Percentiles rank a stretch among this genome's conserved stretches.
phyloP scores from a whole-genome alignment of 1,140 invertebrate genomes.

The Drusus annulatus region DNA sequence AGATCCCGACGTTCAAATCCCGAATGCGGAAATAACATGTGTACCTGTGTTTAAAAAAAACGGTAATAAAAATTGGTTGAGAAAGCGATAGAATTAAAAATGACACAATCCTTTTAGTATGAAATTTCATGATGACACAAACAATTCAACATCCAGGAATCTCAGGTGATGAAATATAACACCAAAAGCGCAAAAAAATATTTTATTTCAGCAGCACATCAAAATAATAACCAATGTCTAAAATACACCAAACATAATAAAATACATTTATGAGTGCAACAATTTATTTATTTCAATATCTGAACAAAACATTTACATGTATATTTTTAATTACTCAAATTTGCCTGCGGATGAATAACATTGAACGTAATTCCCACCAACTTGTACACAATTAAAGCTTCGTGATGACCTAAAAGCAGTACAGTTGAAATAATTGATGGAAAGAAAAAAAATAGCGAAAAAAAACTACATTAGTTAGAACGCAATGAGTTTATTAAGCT shows the following conservation, averaged over 20 bases:
- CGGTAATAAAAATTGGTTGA: too few species aligned
- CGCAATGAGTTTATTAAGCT: too few species aligned
- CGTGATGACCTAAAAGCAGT: not conserved
- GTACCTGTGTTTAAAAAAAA: too few species aligned
- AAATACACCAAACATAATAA: conserved; percentile 27
- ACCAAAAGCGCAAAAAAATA: conserved; percentile 26
- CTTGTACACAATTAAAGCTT: not conserved
- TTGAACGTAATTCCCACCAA: not conserved
- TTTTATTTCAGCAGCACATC: conserved; percentile 34
- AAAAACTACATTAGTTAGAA: too few species aligned
- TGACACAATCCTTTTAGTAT: too few species aligned
- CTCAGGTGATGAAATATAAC: conserved; percentile 9
- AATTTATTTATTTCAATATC: conserved; percentile 17
- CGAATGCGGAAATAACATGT: too few species aligned
- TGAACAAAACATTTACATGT: not conserved
- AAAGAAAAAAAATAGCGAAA: not conserved
- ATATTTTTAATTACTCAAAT: not conserved
- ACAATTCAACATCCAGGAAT: not conserved
- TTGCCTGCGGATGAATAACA: not conserved
- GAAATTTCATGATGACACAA: too few species aligned
- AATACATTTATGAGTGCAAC: conserved; percentile 26
- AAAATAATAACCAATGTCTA: not conserved
- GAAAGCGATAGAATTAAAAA: too few species aligned
- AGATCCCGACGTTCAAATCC: too few species aligned
- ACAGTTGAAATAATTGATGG: not conserved